phyloP scores from a whole-genome alignment of 1,140 invertebrate species.

The Pachypeltis micranthus region DNA sequence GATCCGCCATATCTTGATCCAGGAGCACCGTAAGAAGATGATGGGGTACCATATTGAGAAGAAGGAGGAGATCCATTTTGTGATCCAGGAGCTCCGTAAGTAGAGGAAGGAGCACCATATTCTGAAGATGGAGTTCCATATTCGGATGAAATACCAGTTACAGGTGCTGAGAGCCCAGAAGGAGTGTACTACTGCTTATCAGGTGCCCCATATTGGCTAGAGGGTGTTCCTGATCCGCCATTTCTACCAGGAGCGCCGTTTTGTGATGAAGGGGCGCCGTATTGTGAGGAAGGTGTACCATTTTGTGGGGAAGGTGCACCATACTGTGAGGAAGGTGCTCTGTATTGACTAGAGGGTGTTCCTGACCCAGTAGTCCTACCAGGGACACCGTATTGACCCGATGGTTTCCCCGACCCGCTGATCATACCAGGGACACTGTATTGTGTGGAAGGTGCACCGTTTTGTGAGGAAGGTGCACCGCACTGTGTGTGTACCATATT shows the following conservation, averaged over 20 bases:
- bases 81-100: not conserved
- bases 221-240: constrained; percentile 14
- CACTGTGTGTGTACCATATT: no score
- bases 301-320: not conserved
- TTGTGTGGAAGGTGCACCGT: no score
- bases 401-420: no score
- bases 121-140: no score
- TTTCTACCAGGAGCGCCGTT: constrained; percentile 4
- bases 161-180: no score
- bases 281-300: constrained; percentile 11
- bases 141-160: no score
- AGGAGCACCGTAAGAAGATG: not conserved
- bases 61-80: no score
- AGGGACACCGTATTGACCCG: no score
- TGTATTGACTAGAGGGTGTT: constrained; percentile 12
- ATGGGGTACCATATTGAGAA: constrained; percentile 14
- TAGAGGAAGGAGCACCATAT: no score
- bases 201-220: constrained; percentile 12
- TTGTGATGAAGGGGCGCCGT: constrained; percentile 11
- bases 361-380: no score
- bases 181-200: no score
- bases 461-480: constrained; percentile 3
- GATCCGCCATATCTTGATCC: not conserved
- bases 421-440: no score
- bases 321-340: constrained; percentile 10